Evolutionary conservation across 2,113 vertebrate species (phyloP), one percentile per base, ranked within the genome.

Genomic region (Chlorodrepanis virens): DNA sequence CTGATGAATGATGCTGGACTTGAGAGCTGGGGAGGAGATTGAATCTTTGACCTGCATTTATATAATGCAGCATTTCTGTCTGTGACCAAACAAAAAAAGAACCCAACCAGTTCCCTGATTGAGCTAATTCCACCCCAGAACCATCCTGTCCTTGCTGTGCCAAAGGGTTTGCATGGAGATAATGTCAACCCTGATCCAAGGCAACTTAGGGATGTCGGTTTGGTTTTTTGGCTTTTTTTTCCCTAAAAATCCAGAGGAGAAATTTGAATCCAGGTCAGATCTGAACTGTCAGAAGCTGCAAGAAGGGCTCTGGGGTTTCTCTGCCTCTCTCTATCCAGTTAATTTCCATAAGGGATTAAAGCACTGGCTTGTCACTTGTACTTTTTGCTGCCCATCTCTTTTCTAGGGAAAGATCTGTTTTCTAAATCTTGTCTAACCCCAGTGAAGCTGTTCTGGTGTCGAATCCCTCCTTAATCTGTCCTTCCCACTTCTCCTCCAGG

Each of bases 401-500:
- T 1, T 70, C 54, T 22, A 12, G 61, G 60, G 40, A 11, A 53
- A 68, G 25, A 29, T 12, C 10, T 21, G 4, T 59, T 79, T 84
- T 52, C 31, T 42, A 5, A 50, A 69, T 17, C 44, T 39, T 70
- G 2, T 39, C 40, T 60, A 18, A 64, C n/a, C 24, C 52, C 13
- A 14, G 8, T 33, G 69, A 28, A 49, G 56, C 19, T 81, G 35
- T 39, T 37, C 0, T 28, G 47, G 5, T n/a, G 40, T 67, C 57
- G 63, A 57, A 76, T 65, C 49, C n/a, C 33, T 33, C 11, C 42
- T 52, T 53, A 15, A 81, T 56, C 45, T 70, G 28, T n/a, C 5
- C 33, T 90, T 79, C n/a, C 23, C 9, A 0, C 33, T 71, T 65
- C 22, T 64, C 71, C 50, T 97, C n/a, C 97, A 99, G 99, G 99